Percentiles rank a stretch among this genome's conserved stretches.
phyloP scores from a whole-genome alignment of 1,140 invertebrate species.

The Leptinotarsa texana region DNA sequence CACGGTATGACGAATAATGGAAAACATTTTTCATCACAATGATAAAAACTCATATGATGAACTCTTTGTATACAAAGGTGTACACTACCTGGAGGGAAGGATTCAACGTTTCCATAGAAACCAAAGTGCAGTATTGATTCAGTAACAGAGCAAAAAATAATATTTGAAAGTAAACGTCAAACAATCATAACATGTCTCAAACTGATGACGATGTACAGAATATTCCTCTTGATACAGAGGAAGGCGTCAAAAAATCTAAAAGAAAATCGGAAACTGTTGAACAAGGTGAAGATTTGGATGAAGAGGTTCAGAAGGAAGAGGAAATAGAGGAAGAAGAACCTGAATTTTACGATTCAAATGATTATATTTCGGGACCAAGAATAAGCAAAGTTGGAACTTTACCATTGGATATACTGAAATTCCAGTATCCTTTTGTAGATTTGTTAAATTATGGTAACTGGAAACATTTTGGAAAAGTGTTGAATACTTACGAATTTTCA shows the following conservation, averaged over 20 bases:
- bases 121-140: too few relatives aligned
- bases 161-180: slow-evolving; percentile 10
- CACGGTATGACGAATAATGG: too few relatives aligned
- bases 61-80: too few relatives aligned
- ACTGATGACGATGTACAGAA: slow-evolving; percentile 33
- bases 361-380: slow-evolving; percentile 51
- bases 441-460: too few relatives aligned
- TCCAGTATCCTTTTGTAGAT: slow-evolving; percentile 50
- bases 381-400: slow-evolving; percentile 46
- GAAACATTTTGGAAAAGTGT: too few relatives aligned
- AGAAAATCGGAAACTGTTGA: slow-evolving; percentile 21
- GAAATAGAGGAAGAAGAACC: slow-evolving; percentile 43
- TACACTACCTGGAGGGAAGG: too few relatives aligned
- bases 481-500: too few relatives aligned
- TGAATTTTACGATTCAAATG: slow-evolving; percentile 43
- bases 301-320: slow-evolving; percentile 35
- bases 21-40: too few relatives aligned
- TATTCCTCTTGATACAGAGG: slow-evolving; percentile 1
- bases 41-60: too few relatives aligned
- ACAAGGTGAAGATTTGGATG: slow-evolving; percentile 2
- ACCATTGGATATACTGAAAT: slow-evolving; percentile 51
- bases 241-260: not conserved
- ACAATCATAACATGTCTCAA: slow-evolving; percentile 36
- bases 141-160: too few relatives aligned
- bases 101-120: too few relatives aligned